phyloP scores from a whole-genome alignment of 1,140 invertebrate species.

The Drosophila bocqueti region DNA sequence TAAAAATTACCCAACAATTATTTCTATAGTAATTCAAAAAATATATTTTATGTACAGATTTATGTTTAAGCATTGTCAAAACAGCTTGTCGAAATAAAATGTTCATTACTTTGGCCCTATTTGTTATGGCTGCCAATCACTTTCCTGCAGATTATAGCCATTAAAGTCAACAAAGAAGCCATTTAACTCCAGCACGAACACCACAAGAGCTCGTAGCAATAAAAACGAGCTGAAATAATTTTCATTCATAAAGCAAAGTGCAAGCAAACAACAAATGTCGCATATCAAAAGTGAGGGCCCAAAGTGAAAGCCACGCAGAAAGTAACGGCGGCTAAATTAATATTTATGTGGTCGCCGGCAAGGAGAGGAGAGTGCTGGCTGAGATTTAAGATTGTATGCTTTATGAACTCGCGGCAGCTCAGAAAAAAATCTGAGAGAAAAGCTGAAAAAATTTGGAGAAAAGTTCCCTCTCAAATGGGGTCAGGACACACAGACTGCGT shows the following conservation, averaged over 20 bases:
- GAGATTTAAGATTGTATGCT: conserved; percentile 69
- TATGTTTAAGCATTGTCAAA: background rate
- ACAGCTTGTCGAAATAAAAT: conserved; percentile 24
- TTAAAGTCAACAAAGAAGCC: conserved; percentile 27
- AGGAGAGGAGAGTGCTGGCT: conserved; percentile 17
- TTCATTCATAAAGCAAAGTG: conserved; percentile 50
- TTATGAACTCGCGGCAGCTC: conserved; percentile 50
- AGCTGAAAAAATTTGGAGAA: conserved; percentile 6
- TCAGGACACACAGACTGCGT: conserved; percentile 44
- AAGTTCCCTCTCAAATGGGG: conserved; percentile 39
- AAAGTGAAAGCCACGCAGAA: conserved; percentile 54
- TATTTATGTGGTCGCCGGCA: conserved; percentile 62
- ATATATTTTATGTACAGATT: background rate
- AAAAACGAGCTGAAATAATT: conserved; percentile 38
- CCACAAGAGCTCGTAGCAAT: conserved; percentile 16
- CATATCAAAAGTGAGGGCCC: conserved; percentile 39
- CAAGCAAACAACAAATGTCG: conserved; percentile 53
- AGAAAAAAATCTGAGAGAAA: conserved; percentile 19
- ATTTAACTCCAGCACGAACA: conserved; percentile 22
- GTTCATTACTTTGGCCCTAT: conserved; percentile 9
- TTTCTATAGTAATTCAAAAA: background rate
- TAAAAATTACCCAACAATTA: background rate
- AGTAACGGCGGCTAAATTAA: conserved; percentile 73
- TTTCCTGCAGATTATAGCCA: conserved; percentile 20
- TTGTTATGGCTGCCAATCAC: conserved; percentile 23